Evolutionary conservation across 2,113 vertebrate genomes (phyloP).

Genomic region (Chiloscyllium plagiosum): DNA sequence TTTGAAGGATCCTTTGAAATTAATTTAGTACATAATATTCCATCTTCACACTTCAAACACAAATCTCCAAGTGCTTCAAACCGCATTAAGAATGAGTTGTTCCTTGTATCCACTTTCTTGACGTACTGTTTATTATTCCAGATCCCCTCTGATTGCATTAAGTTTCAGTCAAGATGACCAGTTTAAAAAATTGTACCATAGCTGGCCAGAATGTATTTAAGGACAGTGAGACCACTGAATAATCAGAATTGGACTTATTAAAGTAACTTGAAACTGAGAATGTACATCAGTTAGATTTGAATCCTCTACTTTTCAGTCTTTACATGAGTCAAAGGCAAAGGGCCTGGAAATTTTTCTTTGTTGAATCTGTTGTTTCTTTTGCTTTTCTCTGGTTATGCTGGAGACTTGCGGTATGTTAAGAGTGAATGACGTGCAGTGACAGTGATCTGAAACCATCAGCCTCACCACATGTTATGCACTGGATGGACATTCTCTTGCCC

Average conservation of each 20-base stretch:
- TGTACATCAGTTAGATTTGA: neutral
- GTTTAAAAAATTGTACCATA: too few relatives aligned
- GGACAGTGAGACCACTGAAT: neutral
- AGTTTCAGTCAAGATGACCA: neutral
- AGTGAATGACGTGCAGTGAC: neutral
- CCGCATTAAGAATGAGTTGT: neutral
- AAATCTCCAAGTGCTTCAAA: neutral
- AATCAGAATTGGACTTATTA: neutral
- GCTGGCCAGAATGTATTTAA: neutral
- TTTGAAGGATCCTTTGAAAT: conserved; percentile 14
- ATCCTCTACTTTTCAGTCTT: neutral
- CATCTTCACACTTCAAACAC: neutral
- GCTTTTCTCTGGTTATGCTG: neutral
- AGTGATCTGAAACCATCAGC: neutral
- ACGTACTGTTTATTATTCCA: neutral
- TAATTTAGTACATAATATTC: neutral
- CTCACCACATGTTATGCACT: neutral
- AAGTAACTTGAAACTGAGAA: neutral
- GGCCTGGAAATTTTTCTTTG: neutral
- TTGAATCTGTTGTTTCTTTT: neutral
- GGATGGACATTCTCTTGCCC: neutral
- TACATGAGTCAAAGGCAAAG: neutral
- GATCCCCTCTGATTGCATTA: neutral
- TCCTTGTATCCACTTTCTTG: neutral
- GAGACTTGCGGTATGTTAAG: neutral